Conservation (phyloP, 2,888 invertebrate genomes). For the Mesochorus sp. region DNA sequence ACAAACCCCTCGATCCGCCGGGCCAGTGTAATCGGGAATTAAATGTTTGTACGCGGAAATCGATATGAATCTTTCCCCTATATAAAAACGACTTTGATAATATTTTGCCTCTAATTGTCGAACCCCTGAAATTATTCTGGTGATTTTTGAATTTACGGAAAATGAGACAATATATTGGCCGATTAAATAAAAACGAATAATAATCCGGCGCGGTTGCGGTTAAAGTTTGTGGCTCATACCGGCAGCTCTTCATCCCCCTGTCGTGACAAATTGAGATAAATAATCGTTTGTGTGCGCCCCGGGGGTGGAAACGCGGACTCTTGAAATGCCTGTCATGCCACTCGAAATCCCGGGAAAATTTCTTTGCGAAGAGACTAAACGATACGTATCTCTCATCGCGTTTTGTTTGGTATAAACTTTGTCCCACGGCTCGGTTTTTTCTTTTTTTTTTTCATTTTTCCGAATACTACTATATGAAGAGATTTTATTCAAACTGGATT, state of each 20-base stretch:
- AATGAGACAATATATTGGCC: too few species aligned
- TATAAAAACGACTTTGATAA: too few species aligned
- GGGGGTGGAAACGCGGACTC: conserved; percentile 71
- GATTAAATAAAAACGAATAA: conserved; percentile 37
- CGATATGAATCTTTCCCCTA: conserved; percentile 55
- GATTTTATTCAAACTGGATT: conserved; percentile 4
- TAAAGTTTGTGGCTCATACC: conserved; percentile 43
- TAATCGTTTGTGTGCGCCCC: conserved; percentile 72
- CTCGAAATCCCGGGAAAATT: conserved; percentile 65
- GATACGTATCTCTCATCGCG: conserved; percentile 46
- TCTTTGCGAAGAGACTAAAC: conserved; percentile 42
- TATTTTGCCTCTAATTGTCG: conserved; percentile 28
- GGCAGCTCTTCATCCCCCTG: conserved; percentile 4
- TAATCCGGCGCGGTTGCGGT: conserved; percentile 32
- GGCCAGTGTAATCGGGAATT: conserved; percentile 79
- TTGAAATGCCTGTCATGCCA: conserved; percentile 75
- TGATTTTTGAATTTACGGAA: too few species aligned
- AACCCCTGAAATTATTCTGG: background rate
- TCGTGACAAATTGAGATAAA: conserved; percentile 80
- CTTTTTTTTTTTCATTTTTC: background rate
- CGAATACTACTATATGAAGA: background rate
- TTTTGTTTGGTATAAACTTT: conserved; percentile 39
- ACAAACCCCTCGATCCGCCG: conserved; percentile 68
- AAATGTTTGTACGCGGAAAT: conserved; percentile 77
- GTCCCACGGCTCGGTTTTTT: conserved; percentile 51